Evolutionary conservation across 2,797 vertebrate species (phyloP).

Genomic region (Mus spretus): DNA sequence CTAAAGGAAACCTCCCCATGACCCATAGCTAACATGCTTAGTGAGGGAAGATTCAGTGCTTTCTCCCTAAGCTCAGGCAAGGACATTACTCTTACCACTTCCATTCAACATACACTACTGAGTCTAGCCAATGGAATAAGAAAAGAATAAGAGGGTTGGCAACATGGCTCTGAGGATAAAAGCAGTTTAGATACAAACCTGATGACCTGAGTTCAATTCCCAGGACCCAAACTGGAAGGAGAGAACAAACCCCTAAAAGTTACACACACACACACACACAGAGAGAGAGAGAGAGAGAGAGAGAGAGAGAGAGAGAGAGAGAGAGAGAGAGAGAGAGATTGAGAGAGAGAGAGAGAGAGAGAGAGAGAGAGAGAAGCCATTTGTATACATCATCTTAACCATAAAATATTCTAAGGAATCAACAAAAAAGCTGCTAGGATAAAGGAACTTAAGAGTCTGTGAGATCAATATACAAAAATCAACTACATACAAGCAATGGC

Average conservation of each 20-base stretch:
- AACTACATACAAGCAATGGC: background rate
- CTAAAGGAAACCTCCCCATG: background rate
- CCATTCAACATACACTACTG: background rate
- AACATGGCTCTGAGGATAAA: background rate
- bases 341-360: no score
- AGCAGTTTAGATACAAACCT: background rate
- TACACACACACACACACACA: background rate
- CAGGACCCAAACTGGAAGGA: background rate
- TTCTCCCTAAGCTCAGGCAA: background rate
- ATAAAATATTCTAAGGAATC: constrained; percentile 4
- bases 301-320: no score
- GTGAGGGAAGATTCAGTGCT: background rate
- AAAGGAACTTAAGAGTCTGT: background rate
- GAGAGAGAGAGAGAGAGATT: background rate
- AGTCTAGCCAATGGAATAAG: background rate
- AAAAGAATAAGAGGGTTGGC: background rate
- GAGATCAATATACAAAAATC: constrained; percentile 1
- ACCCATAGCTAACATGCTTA: background rate
- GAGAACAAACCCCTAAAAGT: background rate
- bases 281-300: no score
- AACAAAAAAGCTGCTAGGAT: background rate
- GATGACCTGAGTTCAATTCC: background rate
- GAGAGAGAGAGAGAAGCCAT: background rate
- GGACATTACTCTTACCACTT: background rate
- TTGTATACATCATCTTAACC: background rate